Evolutionary conservation across 2,113 vertebrate species (phyloP).

Genomic region (Dromiciops gliroides): DNA sequence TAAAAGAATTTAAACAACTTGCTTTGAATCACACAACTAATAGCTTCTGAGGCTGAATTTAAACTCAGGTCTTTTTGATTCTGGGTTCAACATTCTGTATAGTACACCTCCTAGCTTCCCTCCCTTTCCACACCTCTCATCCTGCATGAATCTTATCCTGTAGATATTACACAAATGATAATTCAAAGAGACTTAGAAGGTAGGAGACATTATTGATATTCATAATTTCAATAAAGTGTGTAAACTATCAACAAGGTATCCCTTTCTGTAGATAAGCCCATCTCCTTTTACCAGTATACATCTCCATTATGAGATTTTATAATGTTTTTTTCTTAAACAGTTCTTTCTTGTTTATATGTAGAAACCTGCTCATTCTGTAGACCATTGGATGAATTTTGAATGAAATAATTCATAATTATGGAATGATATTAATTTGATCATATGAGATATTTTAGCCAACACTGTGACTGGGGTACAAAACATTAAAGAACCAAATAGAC

Average conservation of each 20-base stretch:
- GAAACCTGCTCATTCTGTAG: not conserved
- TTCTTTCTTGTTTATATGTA: not conserved
- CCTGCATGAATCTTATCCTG: not conserved
- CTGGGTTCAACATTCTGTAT: not conserved
- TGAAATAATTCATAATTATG: not conserved
- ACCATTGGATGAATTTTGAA: not conserved
- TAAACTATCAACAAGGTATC: not conserved
- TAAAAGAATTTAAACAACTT: not conserved
- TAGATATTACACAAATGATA: not conserved
- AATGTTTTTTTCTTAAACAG: not conserved
- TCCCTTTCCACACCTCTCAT: not conserved
- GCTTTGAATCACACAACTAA: not conserved
- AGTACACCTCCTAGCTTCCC: rapidly evolving
- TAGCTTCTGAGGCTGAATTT: not conserved
- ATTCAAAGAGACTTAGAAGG: not conserved
- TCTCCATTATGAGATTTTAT: not conserved
- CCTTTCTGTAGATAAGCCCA: not conserved
- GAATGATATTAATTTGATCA: not conserved
- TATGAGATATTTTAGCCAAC: not conserved
- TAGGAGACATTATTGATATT: not conserved
- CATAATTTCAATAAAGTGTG: not conserved
- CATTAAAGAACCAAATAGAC: not conserved
- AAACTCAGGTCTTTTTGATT: not conserved
- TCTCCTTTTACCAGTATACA: not conserved
- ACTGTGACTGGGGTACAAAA: not conserved